Conservation (phyloP, 2,113 vertebrate species). For the Entomyzon cyanotis region DNA sequence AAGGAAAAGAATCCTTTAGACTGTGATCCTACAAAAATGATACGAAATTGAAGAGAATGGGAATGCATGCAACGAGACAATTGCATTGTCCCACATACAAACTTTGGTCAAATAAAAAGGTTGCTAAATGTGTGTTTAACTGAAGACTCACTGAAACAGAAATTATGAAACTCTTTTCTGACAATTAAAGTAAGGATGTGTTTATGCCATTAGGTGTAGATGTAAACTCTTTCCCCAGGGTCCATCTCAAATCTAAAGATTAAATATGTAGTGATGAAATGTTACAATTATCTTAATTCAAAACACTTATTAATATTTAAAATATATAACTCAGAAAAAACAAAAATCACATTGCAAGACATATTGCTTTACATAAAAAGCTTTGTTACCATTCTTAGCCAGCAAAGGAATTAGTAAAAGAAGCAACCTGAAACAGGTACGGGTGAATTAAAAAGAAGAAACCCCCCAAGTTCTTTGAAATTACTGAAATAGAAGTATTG, state of each 20-base stretch:
- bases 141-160: background rate
- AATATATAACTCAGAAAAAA: background rate
- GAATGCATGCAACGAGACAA: background rate
- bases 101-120: background rate
- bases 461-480: background rate
- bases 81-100: background rate
- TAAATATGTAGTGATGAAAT: background rate
- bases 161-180: background rate
- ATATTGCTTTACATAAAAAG: background rate
- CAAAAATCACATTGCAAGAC: background rate
- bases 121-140: background rate
- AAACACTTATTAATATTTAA: background rate
- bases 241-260: background rate
- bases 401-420: background rate
- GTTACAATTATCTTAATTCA: slow-evolving; percentile 1
- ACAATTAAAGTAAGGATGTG: background rate
- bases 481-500: background rate
- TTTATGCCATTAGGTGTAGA: background rate
- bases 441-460: background rate
- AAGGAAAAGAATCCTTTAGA: slow-evolving; percentile 24
- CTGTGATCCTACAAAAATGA: slow-evolving; percentile 12
- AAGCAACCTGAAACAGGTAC: background rate
- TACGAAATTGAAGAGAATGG: slow-evolving; percentile 21
- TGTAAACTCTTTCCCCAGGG: background rate
- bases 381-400: background rate